Evolutionary conservation across 2,797 vertebrate genomes (phyloP), one percentile per base, ranked within the genome.

Genomic region (Limosa lapponica): DNA sequence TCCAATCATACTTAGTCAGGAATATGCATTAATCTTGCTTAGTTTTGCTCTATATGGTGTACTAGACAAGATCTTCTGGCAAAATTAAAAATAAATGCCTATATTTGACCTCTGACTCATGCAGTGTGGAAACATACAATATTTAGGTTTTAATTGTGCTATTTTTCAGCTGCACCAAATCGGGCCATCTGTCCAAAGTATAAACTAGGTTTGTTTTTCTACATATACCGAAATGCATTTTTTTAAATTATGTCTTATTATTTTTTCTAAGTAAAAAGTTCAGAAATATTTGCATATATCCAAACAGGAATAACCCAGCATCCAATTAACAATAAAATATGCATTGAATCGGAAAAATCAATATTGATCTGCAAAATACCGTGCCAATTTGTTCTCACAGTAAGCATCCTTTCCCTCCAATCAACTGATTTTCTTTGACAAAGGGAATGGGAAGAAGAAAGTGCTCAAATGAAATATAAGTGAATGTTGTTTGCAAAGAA

Each of bases 111-210:
- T 98, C 87, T 99, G 98, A 98, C 98, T 98, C 95, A 52, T 8
- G 90, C 87, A 98, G 98, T 98, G 97, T 97, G 95, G 97, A 98
- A 98, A 98, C 98, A 98, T 98, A 98, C 92, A 96, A 93, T 96
- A 95, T 97, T 97, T 97, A 90, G 89, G 71, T 83, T 91, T 86
- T 95, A 97, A 97, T 97, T 97, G 90, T 96, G 74, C 65, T 95
- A 89, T 95, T 96, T 97, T 97, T 97, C 95, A 97, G 81, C 87
- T 94, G 65, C 85, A 93, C n/a, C 65, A 82, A 91, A 92, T 91
- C 30, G 8, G 95, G 97, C 98, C 97, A 98, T 98, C 97, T 98
- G 98, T 98, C 71, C 86, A 87, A 88, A 97, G 92, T 93, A 95
- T 86, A 90, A 91, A 93, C 87, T 95, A 89, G 89, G n/a, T 82